Base-by-base conservation (phyloP, 1,140 invertebrate species). In the Cecropterus lyciades region DNA sequence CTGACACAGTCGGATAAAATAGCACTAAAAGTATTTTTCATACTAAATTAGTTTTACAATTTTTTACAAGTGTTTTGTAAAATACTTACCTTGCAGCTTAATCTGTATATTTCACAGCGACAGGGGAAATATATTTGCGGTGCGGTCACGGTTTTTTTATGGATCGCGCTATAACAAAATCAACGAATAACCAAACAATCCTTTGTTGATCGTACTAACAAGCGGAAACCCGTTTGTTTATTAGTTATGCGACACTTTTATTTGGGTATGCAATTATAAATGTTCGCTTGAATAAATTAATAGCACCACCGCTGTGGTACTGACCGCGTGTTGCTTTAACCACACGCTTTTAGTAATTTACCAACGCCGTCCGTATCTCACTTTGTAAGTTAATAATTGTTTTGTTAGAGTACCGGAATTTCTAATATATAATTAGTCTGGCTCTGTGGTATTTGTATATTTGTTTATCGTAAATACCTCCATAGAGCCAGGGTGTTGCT, bases 71-170 rank as follows among this genome's bases (percentile, higher is more conserved):
- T 6, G 27, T 30, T 30, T 30, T 30, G n/a, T 37, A 37, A 37
- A 37, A 37, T 37, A 11, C 33, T 37, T 37, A 37, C 33, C 33
- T 37, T 63, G 67, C 45, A 56, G 59, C 67, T 76, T 72, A 75
- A 71, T 71, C 67, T 69, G 70, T 69, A 69, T 69, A 69, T 67
- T 69, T 69, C 66, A 45, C 14, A 11, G 66, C 57, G 64, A 57
- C 59, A 56, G 56, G 16, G 48, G 59, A 37, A 37, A 37, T 37
- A 37, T 37, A 37, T 37, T 37, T 37, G 33, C 33, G 33, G 16
- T 66, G 60, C 59, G 33, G 67, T 43, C 9, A 37, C 49, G 33
- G 43, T 53, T 37, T 55, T 65, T 74, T 70, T 67, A 51, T 27
- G 55, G 46, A 42, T 57, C 42, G 43, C 45, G 11, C 37, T 30